A percentile compares a stretch with the other conserved stretches of the same genome.
These are phyloP conservation scores for Drepanosiphum platanoidis DNA, from an alignment of 2,888 invertebrate genomes.

Conservation along the genomic window DNA sequence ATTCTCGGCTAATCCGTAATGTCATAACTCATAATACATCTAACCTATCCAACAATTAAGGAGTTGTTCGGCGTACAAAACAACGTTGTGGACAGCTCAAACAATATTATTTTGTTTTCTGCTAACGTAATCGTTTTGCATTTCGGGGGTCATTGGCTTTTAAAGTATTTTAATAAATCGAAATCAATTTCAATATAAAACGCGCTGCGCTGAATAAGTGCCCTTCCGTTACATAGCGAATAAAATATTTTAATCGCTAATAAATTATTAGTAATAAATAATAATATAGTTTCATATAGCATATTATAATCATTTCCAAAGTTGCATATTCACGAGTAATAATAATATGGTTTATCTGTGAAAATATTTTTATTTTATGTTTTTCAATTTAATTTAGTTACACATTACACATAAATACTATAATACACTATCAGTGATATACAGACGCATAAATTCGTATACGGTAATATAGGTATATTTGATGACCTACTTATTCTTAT, in stretches of 20 bases:
- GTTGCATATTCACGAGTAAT: no score
- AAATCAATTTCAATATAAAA: no score
- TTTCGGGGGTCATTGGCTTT: not conserved
- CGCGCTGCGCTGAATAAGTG: no score
- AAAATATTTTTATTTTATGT: not conserved
- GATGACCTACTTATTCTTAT: constrained; percentile 32
- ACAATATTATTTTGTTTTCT: no score
- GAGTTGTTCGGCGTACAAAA: no score
- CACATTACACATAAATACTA: not conserved
- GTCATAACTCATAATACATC: no score
- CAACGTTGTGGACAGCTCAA: no score
- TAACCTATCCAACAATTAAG: no score
- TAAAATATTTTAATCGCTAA: not conserved
- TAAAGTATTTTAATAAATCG: constrained; percentile 11
- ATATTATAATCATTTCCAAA: not conserved
- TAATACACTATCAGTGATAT: not conserved
- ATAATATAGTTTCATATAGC: not conserved
- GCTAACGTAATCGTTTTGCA: not conserved
- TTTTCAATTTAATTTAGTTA: not conserved
- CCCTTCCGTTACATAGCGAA: not conserved
- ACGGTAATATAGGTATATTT: not conserved
- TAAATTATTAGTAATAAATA: no score
- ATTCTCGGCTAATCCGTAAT: no score
- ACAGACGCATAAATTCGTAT: not conserved
- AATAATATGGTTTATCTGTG: constrained; percentile 7